phyloP scores from a whole-genome alignment of 2,113 vertebrate genomes.

The Apteryx owenii region DNA sequence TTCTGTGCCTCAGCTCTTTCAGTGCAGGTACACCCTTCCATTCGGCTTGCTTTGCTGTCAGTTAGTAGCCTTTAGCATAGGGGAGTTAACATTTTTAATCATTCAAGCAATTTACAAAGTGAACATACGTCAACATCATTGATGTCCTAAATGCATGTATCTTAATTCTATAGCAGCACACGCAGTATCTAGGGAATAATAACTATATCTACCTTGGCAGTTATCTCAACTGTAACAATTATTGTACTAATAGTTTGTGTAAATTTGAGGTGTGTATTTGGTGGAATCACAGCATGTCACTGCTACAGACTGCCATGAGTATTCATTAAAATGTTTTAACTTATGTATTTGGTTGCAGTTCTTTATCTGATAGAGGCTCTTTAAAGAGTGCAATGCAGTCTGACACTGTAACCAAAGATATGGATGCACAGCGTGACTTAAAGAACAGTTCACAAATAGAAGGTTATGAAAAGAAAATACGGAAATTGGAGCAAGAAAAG shows the following conservation, averaged over 20 bases:
- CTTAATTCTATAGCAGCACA: neutral
- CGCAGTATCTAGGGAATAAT: neutral
- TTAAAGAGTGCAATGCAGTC: slow-evolving; percentile 74
- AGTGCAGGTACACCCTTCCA: neutral
- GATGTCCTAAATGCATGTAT: neutral
- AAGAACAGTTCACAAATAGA: slow-evolving; percentile 87
- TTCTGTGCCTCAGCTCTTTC: neutral
- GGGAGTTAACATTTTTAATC: neutral
- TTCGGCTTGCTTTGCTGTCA: neutral
- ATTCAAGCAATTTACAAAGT: neutral
- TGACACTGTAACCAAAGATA: slow-evolving; percentile 65
- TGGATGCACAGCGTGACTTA: slow-evolving; percentile 72
- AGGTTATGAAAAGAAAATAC: slow-evolving; percentile 89
- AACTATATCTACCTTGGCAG: neutral
- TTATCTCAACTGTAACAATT: neutral
- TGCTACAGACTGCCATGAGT: neutral
- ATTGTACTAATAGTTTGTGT: neutral
- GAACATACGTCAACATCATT: accelerated
- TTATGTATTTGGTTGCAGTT: slow-evolving; percentile 71
- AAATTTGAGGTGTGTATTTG: neutral
- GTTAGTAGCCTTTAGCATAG: neutral
- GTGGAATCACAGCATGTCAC: neutral
- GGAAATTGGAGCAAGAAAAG: slow-evolving; percentile 93
- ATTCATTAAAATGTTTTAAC: slow-evolving; percentile 14
- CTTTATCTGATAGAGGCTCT: slow-evolving; percentile 88